Percentiles rank a stretch among this genome's conserved stretches.
phyloP scores from a whole-genome alignment of 30 jellyfish, hydroid and myxozoan species.

The Catostylus mosaicus region DNA sequence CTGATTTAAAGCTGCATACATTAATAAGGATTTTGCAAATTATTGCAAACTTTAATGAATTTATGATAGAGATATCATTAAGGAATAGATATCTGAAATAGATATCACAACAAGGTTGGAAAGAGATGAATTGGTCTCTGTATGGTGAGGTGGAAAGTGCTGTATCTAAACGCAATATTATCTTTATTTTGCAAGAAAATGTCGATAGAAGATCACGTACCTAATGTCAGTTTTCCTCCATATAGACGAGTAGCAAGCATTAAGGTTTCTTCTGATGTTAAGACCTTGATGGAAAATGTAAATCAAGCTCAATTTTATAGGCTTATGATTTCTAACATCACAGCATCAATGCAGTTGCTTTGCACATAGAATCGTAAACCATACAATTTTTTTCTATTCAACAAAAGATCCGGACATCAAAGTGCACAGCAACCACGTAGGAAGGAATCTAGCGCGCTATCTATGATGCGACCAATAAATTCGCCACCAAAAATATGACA shows the following conservation, averaged over 20 bases:
- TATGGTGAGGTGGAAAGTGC: too few relatives aligned
- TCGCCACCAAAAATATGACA: too few relatives aligned
- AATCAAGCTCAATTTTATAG: too few relatives aligned
- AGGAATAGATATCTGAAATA: background rate
- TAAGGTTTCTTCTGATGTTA: slow-evolving; percentile 15
- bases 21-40: background rate
- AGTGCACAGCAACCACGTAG: too few relatives aligned
- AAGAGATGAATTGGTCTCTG: background rate
- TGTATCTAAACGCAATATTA: background rate
- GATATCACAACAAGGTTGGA: background rate
- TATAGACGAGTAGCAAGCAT: background rate
- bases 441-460: too few relatives aligned
- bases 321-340: background rate
- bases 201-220: background rate
- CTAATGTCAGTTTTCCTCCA: slow-evolving; percentile 2
- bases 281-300: slow-evolving; percentile 3
- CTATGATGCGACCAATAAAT: too few relatives aligned
- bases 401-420: background rate
- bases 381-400: background rate
- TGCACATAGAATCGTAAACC: background rate
- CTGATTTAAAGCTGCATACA: background rate
- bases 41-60: background rate
- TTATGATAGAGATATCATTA: background rate
- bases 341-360: background rate
- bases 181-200: background rate